These are phyloP conservation scores for Amphiprion percula DNA, from an alignment of 2,113 vertebrate genomes.

Conservation along the genomic window DNA sequence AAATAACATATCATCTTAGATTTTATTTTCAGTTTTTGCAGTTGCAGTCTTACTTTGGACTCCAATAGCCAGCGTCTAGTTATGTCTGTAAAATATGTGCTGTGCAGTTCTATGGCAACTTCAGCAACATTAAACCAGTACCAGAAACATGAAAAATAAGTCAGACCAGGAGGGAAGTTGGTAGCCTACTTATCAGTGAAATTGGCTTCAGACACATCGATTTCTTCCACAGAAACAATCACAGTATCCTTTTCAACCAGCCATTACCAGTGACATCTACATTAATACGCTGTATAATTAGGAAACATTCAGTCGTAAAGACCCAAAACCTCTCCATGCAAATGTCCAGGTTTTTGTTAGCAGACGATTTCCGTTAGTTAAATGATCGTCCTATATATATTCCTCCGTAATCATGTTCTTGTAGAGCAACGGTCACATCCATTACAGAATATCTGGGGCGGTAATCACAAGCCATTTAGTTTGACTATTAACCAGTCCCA, in stretches of 20 bases:
- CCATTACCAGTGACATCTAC: neutral
- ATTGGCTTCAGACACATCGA: conserved; percentile 7
- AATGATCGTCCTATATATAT: conserved; percentile 9
- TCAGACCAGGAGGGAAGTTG: neutral
- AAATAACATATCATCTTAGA: neutral
- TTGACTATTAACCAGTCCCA: conserved; percentile 56
- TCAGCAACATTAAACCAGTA: neutral
- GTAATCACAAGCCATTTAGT: conserved; percentile 62
- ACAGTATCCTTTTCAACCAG: neutral
- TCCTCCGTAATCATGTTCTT: neutral
- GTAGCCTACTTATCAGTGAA: neutral
- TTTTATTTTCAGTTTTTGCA: neutral
- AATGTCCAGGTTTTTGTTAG: neutral
- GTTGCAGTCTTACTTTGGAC: neutral
- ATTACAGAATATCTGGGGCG: conserved; percentile 32
- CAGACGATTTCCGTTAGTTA: conserved; percentile 1
- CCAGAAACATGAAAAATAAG: neutral
- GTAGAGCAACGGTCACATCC: conserved; percentile 30
- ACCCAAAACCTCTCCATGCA: neutral
- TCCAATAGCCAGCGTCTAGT: neutral
- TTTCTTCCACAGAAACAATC: conserved; percentile 7
- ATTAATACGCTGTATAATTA: neutral
- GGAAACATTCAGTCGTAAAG: neutral
- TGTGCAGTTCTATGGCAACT: neutral
- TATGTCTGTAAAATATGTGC: neutral